Evolutionary conservation across 2,888 invertebrate genomes (phyloP), one percentile per base, ranked within the genome.

Genomic region (Drosophila phalerata): DNA sequence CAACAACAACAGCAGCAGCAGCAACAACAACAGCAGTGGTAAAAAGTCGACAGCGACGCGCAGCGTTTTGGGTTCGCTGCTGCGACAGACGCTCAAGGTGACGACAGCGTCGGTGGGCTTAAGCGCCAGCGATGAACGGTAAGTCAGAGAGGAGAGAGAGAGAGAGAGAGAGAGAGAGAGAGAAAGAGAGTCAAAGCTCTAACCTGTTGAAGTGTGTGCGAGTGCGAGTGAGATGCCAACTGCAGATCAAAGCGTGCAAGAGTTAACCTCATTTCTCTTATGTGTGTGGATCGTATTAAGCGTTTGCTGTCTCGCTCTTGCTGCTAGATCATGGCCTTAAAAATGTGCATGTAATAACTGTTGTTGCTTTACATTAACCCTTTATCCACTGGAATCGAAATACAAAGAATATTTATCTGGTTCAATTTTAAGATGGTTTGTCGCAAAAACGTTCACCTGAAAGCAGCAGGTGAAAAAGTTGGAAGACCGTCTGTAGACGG

Each of bases 61-160:
- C 42, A 78, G 82, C 55, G 77, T 81, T 2, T 65, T 90, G 28
- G 77, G 85, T 10, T 89, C 89, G 11, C 71, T 90, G 48, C 71
- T 89, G 28, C 82, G 88, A 34, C 89, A 89, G 55, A 88, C 90
- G n/a, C 63, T 90, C 2, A 89, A 84, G 65, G 85, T 90, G 49
- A 89, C 90, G 30, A 80, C 85, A 9, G 87, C 82, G n/a, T 83
- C 89, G 37, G 77, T 90, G 56, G 90, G 90, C 1, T 60, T 75
- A n/a, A 80, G 72, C 34, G 68, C 68, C 55, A 80, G 82, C 56
- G 83, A 83, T 30, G 85, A 89, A 32, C 75, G 88, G 90, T 89
- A 57, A 88, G 88, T 76, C 38, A 1, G 40, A 37, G 5, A 13
- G 28, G 48, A 15, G 38, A 42, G 22, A 30, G 37, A 55, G 38